Evolutionary conservation across 2,888 invertebrate genomes (phyloP), one percentile per base, ranked within the genome.

Genomic region (Macaria liturata): DNA sequence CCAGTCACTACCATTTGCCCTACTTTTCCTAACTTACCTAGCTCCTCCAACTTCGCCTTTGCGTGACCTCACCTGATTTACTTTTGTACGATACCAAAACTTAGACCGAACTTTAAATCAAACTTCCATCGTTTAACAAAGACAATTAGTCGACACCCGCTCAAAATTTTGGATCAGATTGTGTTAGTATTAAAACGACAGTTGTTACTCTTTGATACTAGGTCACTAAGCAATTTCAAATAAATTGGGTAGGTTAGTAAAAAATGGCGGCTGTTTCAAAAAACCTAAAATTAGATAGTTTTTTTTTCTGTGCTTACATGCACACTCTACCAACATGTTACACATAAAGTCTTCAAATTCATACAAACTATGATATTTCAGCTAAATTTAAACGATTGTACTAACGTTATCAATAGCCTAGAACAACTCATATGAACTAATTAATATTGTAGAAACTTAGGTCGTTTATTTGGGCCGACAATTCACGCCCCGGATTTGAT

Each of bases 21-120:
- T 39, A 59, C 47, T 56, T 49, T 32, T 49, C 71, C 68, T 20
- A 20, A 47, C 37, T 44, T 55, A 54, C 57, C 50, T 53, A 32
- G 49, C 58, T 55, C 69, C 68, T 72, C 64, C 65, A 64, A 62
- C 61, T 65, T 69, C 66, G 1, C 20, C 75, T 74, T 83, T 72
- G 78, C 83, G 81, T 88, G 86, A 81, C 84, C 82, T 65, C 60
- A 76, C 80, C 80, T 75, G 76, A 80, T 82, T 81, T 75, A 74
- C 66, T 74, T 74, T 68, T 60, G 68, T 75, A 72, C 72, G 65
- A 81, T 81, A 84, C 65, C 8, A 67, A 78, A 82, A 83, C 75
- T 82, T 80, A 65, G 54, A 66, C 74, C 63, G 54, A 72, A 67
- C 75, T 75, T 74, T 53, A 64, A 67, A 68, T 67, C 58, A 75